A percentile compares a stretch with the other conserved stretches of the same genome.
These are phyloP conservation scores for Ceratitis capitata DNA, from an alignment of 1,140 invertebrate genomes.

Conservation along the genomic window DNA sequence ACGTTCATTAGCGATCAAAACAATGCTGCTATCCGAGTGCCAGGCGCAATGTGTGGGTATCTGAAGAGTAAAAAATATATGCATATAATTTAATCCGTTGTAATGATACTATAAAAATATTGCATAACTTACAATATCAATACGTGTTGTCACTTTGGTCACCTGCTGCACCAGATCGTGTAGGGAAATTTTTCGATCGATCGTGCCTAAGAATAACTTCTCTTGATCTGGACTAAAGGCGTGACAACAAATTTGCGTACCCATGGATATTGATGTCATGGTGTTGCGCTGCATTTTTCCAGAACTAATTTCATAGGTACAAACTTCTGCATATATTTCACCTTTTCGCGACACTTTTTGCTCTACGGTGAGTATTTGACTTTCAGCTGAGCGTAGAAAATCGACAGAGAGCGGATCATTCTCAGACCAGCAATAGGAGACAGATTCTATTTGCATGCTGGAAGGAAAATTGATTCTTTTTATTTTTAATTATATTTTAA, in stretches of 20 bases:
- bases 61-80: slow-evolving; percentile 58
- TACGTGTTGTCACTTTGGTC: slow-evolving; percentile 68
- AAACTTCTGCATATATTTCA: slow-evolving; percentile 79
- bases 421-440: slow-evolving; percentile 75
- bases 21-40: slow-evolving; percentile 76
- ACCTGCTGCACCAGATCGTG: slow-evolving; percentile 73
- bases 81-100: too few species aligned
- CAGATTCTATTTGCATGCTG: slow-evolving; percentile 70
- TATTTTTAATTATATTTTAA: too few species aligned
- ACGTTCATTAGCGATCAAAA: slow-evolving; percentile 76
- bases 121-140: slow-evolving; percentile 70
- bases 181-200: slow-evolving; percentile 80
- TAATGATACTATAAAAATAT: background rate
- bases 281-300: slow-evolving; percentile 75
- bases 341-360: slow-evolving; percentile 80
- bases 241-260: slow-evolving; percentile 75
- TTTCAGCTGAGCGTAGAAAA: slow-evolving; percentile 74
- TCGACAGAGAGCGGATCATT: slow-evolving; percentile 76
- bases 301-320: slow-evolving; percentile 76
- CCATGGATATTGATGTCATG: slow-evolving; percentile 76
- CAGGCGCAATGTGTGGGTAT: slow-evolving; percentile 77
- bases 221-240: slow-evolving; percentile 77
- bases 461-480: too few species aligned
- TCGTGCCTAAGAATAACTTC: slow-evolving; percentile 77
- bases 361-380: slow-evolving; percentile 78